Evolutionary conservation across 2,113 vertebrate genomes (phyloP), one percentile per base, ranked within the genome.

Genomic region (Macheiramphus alcinus): DNA sequence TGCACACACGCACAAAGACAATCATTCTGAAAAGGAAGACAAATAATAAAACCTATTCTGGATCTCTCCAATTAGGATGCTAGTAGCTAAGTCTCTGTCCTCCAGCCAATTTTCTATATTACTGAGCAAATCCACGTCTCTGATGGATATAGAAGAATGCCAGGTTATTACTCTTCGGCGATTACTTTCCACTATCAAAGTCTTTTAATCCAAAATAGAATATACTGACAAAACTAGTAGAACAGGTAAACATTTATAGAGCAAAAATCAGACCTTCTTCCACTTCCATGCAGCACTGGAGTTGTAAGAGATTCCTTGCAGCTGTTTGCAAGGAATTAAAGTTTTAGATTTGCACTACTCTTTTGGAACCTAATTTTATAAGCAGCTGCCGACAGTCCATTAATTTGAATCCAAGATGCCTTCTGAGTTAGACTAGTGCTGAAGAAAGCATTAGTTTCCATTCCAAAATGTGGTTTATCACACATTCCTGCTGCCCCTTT

Each of bases 371-470:
- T 97, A 96, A 97, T 98, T 98, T 96, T 96, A 97, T 93, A 95
- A 98, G 79, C 95, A 95, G 94, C 93, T 97, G 97, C 95, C 42
- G 4, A 81, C 87, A 97, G 95, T 95, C 94, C 97, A 78, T 95
- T 98, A 97, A 98, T 97, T 98, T 97, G 96, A 98, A 97, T 97
- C 93, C 93, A 95, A 94, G 96, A 97, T 97, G 88, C 95, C 95
- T 95, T 93, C 80, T 88, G 74, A 95, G 59, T 92, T 95, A 95
- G 92, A 58, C 70, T 58, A 91, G 65, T 82, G 92, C 85, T 94
- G 87, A 90, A 96, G 96, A 97, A 98, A 98, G 86, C 68, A 93
- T 86, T 95, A 79, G 73, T 81, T 96, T 96, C 93, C 96, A 93
- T 95, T 96, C 97, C 97, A 95, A 94, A 97, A 93, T 74, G 90